Evolutionary conservation across 2,888 invertebrate genomes (phyloP).

Genomic region (Eupithecia tripunctaria): DNA sequence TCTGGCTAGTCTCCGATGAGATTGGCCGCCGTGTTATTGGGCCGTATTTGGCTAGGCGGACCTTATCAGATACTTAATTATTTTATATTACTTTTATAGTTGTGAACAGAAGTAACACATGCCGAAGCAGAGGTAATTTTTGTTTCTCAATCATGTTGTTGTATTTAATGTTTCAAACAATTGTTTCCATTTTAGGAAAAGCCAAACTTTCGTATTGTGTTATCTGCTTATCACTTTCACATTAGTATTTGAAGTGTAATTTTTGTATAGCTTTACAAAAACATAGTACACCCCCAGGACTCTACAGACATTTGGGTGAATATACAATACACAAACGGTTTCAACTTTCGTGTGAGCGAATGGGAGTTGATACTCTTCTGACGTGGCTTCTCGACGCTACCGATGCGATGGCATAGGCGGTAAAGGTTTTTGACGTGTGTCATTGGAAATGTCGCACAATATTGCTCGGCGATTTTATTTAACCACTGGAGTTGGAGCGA

Average conservation of each 20-base stretch:
- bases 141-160: background rate
- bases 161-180: background rate
- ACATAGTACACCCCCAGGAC: background rate
- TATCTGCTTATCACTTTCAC: too few relatives aligned
- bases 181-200: background rate
- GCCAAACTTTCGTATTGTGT: background rate
- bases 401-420: background rate
- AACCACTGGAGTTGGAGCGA: background rate
- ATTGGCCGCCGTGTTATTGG: too few relatives aligned
- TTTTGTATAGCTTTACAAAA: background rate
- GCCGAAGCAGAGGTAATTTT: background rate
- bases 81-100: too few relatives aligned
- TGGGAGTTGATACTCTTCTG: background rate
- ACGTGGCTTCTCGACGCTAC: background rate
- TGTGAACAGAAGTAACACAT: background rate
- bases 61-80: too few relatives aligned
- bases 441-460: background rate
- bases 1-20: too few relatives aligned
- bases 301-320: background rate
- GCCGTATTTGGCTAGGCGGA: too few relatives aligned
- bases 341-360: background rate
- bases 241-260: background rate
- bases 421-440: background rate
- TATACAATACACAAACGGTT: background rate
- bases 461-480: background rate